Conservation (phyloP, 2,113 vertebrate species). For the Sakesphorus luctuosus region DNA sequence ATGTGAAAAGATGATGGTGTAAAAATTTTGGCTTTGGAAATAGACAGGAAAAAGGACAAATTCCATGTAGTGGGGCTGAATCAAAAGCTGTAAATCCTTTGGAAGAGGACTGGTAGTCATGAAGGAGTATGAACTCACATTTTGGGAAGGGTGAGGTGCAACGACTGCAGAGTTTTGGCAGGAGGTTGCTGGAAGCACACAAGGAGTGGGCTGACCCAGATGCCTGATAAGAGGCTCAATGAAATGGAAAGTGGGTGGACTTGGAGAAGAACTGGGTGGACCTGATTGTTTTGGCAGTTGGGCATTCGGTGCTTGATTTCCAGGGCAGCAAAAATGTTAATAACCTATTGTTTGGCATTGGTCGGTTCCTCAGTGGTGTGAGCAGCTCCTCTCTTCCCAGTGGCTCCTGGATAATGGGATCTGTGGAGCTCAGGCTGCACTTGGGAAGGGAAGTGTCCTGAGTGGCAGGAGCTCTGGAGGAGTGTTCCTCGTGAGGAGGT, state of each 20-base stretch:
- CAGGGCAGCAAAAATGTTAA: slow-evolving; percentile 24
- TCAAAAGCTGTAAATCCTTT: background rate
- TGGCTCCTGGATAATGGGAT: background rate
- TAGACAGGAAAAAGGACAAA: background rate
- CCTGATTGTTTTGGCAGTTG: slow-evolving; percentile 57
- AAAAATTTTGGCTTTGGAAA: background rate
- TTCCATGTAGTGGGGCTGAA: background rate
- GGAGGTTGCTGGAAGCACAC: background rate
- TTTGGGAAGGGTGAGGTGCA: slow-evolving; percentile 52
- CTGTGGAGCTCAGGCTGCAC: rapidly evolving
- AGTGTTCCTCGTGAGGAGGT: background rate
- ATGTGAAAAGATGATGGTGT: background rate
- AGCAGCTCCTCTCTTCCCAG: background rate
- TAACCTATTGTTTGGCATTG: slow-evolving; percentile 26
- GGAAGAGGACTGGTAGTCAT: background rate
- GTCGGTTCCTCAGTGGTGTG: background rate
- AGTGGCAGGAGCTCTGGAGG: background rate
- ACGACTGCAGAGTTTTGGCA: slow-evolving; percentile 49
- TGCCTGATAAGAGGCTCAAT: slow-evolving; percentile 46
- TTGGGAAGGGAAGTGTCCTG: background rate
- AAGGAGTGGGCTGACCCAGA: slow-evolving; percentile 51
- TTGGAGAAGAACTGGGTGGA: slow-evolving; percentile 59
- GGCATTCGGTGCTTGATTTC: slow-evolving; percentile 31
- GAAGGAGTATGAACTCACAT: slow-evolving; percentile 29
- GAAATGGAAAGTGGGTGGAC: slow-evolving; percentile 57